Evolutionary conservation across 2,797 vertebrate species (phyloP), one percentile per base, ranked within the genome.

Genomic region (Myotis findleyi): DNA sequence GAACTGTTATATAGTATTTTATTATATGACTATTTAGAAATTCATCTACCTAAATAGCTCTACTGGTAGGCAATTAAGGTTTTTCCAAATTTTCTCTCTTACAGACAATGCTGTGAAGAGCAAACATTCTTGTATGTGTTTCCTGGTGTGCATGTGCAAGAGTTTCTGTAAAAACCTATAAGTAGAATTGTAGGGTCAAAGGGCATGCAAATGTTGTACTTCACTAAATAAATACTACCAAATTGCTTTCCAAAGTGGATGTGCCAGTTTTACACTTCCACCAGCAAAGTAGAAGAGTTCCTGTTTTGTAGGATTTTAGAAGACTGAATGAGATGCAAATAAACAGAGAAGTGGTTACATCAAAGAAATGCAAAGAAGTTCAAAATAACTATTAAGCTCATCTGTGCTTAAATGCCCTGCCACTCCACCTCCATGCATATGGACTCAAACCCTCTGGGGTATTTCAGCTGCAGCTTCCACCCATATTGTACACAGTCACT

Each of bases 11-110:
- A 18, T 59, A 76, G 59, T 47, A 80, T 79, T 89, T 92, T 23
- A 94, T 68, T 49, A 71, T 69, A 81, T 95, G 68, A 90, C 51
- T 94, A 96, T 91, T 66, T 95, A 95, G 72, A 91, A 72, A 72
- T 88, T 71, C 38, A 77, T 96, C 84, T 89, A 51, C 57, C 41
- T 85, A 87, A 73, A 68, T 33, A 96, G 38, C 53, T 75, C 51
- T 83, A 80, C 51, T 93, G 91, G 53, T 86, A 88, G 87, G 71
- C 25, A 71, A 85, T 64, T 87, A 87, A 64, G 25, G 4, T 75
- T 96, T 91, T 80, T 68, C 49, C n/a, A 62, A 62, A 59, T 89
- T 87, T 92, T 23, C 36, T 93, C 51, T 79, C 10, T 87, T 71
- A 64, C 3, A 93, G 71, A 91, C 9, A 80, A 23, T 80, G 71